These are phyloP conservation scores for Sesamia inferens DNA, from an alignment of 2,888 invertebrate genomes.

Conservation along the genomic window DNA sequence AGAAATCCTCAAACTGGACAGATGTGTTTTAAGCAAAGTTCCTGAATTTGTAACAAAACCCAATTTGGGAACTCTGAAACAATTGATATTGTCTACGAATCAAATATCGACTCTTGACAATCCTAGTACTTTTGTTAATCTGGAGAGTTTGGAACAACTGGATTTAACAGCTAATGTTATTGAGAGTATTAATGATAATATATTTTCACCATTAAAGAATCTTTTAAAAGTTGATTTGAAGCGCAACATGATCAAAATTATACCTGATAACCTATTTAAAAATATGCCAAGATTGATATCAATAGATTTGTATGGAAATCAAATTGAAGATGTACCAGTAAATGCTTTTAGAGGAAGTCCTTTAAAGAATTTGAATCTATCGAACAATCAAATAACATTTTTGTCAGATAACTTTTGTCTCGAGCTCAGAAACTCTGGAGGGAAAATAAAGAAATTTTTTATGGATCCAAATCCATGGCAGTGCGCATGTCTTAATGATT, in stretches of 20 bases:
- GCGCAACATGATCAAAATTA: conserved; percentile 73
- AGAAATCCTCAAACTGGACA: conserved; percentile 69
- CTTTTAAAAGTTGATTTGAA: conserved; percentile 75
- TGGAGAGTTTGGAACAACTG: conserved; percentile 75
- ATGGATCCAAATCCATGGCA: conserved; percentile 86
- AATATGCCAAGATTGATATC: conserved; percentile 72
- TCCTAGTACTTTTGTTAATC: conserved; percentile 51
- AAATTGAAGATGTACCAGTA: conserved; percentile 75
- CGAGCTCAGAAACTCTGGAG: conserved; percentile 79
- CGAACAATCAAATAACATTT: conserved; percentile 80
- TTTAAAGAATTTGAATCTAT: conserved; percentile 78
- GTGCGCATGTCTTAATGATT: conserved; percentile 79
- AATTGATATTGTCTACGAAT: conserved; percentile 76
- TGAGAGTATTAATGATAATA: conserved; percentile 71
- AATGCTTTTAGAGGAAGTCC: conserved; percentile 77
- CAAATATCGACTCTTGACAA: conserved; percentile 74
- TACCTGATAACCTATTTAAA: conserved; percentile 76
- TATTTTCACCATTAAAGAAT: conserved; percentile 75
- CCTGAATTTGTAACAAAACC: conserved; percentile 73
- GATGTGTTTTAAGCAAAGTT: conserved; percentile 69
- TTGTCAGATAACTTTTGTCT: conserved; percentile 81
- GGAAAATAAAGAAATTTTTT: conserved; percentile 75
- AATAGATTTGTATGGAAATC: conserved; percentile 79
- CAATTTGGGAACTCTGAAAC: conserved; percentile 77
- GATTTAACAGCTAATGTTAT: conserved; percentile 78